phyloP scores from a whole-genome alignment of 2,113 vertebrate genomes.

The Hemichromis elongatus region DNA sequence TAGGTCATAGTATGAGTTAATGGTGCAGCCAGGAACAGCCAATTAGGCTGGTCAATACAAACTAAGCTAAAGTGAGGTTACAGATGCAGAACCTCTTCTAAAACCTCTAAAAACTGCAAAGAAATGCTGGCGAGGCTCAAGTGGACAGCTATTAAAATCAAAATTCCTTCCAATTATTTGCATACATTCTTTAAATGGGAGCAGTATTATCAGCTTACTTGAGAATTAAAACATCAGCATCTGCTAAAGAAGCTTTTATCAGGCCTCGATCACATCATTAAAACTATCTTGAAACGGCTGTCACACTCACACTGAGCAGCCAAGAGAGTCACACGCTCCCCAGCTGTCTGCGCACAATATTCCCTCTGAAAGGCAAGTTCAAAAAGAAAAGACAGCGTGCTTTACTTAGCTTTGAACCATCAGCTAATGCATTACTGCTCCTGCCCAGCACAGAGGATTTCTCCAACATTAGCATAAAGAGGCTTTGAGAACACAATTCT shows the following conservation, averaged over 20 bases:
- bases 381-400: conserved; percentile 51
- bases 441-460: conserved; percentile 15
- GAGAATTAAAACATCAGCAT: not conserved
- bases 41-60: conserved; percentile 41
- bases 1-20: conserved; percentile 55
- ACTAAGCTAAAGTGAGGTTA: conserved; percentile 32
- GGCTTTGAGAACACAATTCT: conserved; percentile 3
- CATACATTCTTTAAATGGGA: not conserved
- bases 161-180: not conserved
- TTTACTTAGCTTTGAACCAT: conserved; percentile 55
- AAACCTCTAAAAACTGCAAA: conserved; percentile 8
- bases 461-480: conserved; percentile 23
- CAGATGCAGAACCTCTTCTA: conserved; percentile 1
- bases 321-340: conserved; percentile 30
- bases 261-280: conserved; percentile 52
- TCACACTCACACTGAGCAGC: conserved; percentile 25
- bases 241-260: conserved; percentile 19
- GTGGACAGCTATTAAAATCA: not conserved
- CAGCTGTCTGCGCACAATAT: conserved; percentile 44
- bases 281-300: conserved; percentile 33
- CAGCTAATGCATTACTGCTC: conserved; percentile 25
- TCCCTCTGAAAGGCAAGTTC: conserved; percentile 57
- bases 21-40: conserved; percentile 51
- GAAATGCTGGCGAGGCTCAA: not conserved
- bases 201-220: not conserved